Conservation (phyloP, 1,140 invertebrate species). For the Sitobion miscanthi region DNA sequence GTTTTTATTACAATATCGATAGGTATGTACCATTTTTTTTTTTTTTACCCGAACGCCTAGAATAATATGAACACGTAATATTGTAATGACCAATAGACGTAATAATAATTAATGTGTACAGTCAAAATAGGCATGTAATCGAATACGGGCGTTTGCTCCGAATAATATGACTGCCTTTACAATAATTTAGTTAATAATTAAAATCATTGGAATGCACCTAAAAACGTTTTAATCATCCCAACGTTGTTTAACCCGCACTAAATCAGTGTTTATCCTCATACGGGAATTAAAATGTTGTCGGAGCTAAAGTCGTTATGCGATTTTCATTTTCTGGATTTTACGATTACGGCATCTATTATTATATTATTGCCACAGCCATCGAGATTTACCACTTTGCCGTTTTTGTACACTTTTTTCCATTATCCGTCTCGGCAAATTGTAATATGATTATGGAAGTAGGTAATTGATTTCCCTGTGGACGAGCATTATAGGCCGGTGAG, state of each 20-base stretch:
- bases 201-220: neutral
- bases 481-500: neutral
- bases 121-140: neutral
- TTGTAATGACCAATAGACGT: neutral
- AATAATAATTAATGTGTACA: too few relatives aligned
- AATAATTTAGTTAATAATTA: neutral
- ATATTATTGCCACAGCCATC: neutral
- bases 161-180: too few relatives aligned
- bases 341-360: neutral
- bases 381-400: neutral
- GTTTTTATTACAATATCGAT: neutral
- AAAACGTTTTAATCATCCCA: neutral
- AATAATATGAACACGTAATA: neutral
- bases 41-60: neutral
- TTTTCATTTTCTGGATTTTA: neutral
- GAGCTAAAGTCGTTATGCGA: neutral
- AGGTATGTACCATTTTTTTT: neutral
- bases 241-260: too few relatives aligned
- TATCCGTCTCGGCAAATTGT: neutral
- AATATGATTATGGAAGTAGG: slow-evolving; percentile 30
- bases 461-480: slow-evolving; percentile 52
- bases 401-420: slow-evolving; percentile 29
- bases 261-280: neutral
- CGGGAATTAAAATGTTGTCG: too few relatives aligned
- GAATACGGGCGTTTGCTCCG: neutral